Conservation (phyloP, 2,113 vertebrate genomes). For the Anhinga rufa region DNA sequence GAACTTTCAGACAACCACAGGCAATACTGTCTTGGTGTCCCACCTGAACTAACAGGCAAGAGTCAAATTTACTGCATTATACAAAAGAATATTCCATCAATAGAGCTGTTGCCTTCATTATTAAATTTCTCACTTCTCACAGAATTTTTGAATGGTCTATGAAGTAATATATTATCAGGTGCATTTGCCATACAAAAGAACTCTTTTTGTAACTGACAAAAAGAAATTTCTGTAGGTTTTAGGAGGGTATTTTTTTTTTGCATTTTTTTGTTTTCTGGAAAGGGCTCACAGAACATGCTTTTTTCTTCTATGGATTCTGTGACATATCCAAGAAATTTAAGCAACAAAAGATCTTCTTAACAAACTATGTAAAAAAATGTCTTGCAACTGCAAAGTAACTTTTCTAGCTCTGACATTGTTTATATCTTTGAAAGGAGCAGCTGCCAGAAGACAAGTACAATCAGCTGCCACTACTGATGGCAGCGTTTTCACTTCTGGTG, state of each 20-base stretch:
- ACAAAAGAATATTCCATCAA: neutral
- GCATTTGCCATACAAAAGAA: neutral
- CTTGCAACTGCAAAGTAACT: neutral
- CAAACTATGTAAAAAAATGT: neutral
- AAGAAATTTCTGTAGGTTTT: neutral
- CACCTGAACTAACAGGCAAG: neutral
- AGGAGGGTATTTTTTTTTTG: neutral
- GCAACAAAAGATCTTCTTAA: neutral
- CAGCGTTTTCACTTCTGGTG: neutral
- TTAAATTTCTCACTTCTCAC: neutral
- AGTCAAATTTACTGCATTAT: neutral
- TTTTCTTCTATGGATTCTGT: neutral
- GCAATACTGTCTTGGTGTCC: neutral
- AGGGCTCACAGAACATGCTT: neutral
- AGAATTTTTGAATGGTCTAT: neutral
- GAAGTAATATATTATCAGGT: neutral
- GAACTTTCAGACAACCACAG: neutral
- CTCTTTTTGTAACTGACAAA: neutral
- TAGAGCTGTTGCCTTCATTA: neutral
- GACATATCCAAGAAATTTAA: neutral
- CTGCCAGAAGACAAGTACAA: neutral
- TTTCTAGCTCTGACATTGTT: neutral
- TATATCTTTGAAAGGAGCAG: neutral
- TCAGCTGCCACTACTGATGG: neutral
- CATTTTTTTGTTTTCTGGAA: neutral